phyloP scores from a whole-genome alignment of 2,113 vertebrate species.

The Seriola aureovittata region DNA sequence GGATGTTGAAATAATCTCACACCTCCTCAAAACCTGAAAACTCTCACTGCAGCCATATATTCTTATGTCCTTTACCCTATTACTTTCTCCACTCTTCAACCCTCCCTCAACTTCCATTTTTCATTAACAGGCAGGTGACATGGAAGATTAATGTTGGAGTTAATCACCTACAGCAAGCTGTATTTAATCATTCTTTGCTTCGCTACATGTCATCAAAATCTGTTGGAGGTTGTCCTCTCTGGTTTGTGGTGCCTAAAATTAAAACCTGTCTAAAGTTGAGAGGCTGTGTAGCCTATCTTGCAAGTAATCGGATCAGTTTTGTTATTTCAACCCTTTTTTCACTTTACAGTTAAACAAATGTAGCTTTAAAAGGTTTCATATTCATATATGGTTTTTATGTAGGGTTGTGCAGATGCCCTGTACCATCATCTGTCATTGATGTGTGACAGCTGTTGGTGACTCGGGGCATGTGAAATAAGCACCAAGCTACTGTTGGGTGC shows the following conservation, averaged over 20 bases:
- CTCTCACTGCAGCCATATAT: background rate
- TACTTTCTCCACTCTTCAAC: slow-evolving; percentile 3
- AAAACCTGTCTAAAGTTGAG: slow-evolving; percentile 13
- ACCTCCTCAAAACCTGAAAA: slow-evolving; percentile 12
- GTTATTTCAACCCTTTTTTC: background rate
- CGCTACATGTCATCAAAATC: slow-evolving; percentile 46
- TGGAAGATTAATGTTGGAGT: slow-evolving; percentile 70
- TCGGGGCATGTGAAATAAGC: background rate
- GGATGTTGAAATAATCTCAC: background rate
- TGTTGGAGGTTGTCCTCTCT: slow-evolving; percentile 21
- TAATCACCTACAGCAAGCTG: slow-evolving; percentile 65
- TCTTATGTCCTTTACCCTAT: background rate
- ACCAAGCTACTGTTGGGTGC: background rate
- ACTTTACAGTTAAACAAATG: background rate
- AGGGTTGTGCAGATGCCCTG: background rate
- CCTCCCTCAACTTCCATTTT: slow-evolving; percentile 53
- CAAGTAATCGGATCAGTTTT: background rate
- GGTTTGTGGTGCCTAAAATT: slow-evolving; percentile 29
- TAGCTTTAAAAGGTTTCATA: background rate
- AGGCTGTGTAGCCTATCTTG: background rate
- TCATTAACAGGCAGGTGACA: slow-evolving; percentile 73
- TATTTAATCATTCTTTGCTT: slow-evolving; percentile 65
- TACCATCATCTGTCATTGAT: background rate
- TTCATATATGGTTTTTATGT: background rate
- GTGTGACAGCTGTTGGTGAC: background rate